These are phyloP conservation scores for Bugula neritina DNA, from an alignment of 2,888 invertebrate species.

Conservation along the genomic window DNA sequence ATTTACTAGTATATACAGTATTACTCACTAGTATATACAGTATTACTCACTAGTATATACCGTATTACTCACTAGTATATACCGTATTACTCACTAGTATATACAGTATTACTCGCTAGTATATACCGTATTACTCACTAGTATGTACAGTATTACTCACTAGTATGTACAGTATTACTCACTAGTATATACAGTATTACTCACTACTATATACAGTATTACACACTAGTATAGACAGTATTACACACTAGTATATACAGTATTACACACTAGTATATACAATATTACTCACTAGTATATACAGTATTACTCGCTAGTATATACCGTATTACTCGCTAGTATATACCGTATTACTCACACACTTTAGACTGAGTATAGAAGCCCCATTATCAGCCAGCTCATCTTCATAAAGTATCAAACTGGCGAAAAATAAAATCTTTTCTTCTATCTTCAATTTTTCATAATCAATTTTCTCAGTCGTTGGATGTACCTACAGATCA, in stretches of 20 bases:
- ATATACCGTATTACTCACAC: constrained; percentile 60
- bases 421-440: constrained; percentile 86
- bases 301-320: not conserved
- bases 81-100: not conserved
- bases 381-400: constrained; percentile 96
- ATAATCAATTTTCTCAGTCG: constrained; percentile 74
- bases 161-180: not conserved
- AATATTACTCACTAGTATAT: not conserved
- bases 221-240: not conserved
- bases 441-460: constrained; percentile 82
- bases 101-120: not conserved
- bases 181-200: not conserved
- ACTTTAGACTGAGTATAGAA: constrained; percentile 81
- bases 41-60: not conserved
- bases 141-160: not conserved
- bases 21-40: not conserved
- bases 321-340: no score
- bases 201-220: not conserved
- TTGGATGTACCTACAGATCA: constrained; percentile 44
- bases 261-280: not conserved
- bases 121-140: not conserved
- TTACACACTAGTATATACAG: not conserved
- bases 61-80: not conserved
- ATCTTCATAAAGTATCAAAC: constrained; percentile 91
- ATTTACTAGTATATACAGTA: not conserved